These are phyloP conservation scores for Epicampocera succincta DNA, from an alignment of 2,888 invertebrate genomes.

Conservation along the genomic window DNA sequence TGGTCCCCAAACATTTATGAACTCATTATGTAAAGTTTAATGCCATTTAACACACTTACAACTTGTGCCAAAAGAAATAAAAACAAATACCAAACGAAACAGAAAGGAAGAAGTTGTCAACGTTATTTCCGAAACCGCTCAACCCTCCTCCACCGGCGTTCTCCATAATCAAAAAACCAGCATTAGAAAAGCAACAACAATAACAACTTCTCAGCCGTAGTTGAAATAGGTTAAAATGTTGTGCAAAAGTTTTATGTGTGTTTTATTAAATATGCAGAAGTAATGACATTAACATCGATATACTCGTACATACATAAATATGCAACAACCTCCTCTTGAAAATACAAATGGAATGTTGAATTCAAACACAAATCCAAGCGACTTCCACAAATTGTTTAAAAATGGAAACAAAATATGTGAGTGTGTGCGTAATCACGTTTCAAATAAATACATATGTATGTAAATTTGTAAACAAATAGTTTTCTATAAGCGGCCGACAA, in stretches of 20 bases:
- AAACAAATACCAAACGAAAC: constrained; percentile 11
- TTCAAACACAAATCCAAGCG: constrained; percentile 49
- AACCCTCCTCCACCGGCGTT: too few species aligned
- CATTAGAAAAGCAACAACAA: constrained; percentile 11
- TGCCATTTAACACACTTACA: constrained; percentile 64
- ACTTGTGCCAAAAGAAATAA: constrained; percentile 32
- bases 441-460: constrained; percentile 24
- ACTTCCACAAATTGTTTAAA: constrained; percentile 45
- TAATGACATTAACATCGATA: constrained; percentile 65
- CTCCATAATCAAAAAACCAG: constrained; percentile 25
- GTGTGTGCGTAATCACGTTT: not conserved
- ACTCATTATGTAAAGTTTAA: constrained; percentile 64
- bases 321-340: not conserved
- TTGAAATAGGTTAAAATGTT: constrained; percentile 23
- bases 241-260: constrained; percentile 1
- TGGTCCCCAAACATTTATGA: constrained; percentile 60
- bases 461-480: constrained; percentile 6
- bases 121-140: constrained; percentile 40
- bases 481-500: constrained; percentile 25
- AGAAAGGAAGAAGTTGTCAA: constrained; percentile 55
- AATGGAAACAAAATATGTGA: constrained; percentile 42
- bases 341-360: constrained; percentile 13
- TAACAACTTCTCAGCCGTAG: not conserved
- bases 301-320: constrained; percentile 14
- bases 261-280: constrained; percentile 47